phyloP scores from a whole-genome alignment of 1,140 invertebrate species.

The Schlechtendalia chinensis region DNA sequence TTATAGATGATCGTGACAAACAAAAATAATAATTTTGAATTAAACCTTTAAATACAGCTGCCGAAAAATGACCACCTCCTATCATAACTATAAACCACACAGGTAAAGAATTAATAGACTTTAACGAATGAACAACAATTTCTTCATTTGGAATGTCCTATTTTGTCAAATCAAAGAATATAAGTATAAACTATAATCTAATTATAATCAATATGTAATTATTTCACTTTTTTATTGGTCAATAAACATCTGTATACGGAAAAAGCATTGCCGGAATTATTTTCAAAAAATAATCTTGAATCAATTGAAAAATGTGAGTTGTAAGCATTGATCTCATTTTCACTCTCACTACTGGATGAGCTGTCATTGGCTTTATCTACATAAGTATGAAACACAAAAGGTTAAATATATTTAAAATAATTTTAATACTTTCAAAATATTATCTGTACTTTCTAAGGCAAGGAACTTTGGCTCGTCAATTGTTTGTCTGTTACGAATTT shows the following conservation, averaged over 20 bases:
- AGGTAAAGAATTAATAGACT: slow-evolving; percentile 40
- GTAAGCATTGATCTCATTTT: slow-evolving; percentile 32
- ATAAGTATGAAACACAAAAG: slow-evolving; percentile 11
- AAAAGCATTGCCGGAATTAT: slow-evolving; percentile 33
- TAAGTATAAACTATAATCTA: neutral
- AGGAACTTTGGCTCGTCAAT: slow-evolving; percentile 82
- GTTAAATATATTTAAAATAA: neutral
- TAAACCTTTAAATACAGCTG: slow-evolving; percentile 73
- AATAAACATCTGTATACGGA: slow-evolving; percentile 40
- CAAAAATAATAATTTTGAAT: slow-evolving; percentile 8
- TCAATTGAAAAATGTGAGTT: slow-evolving; percentile 39
- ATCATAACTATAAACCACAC: slow-evolving; percentile 77
- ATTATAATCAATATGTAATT: neutral
- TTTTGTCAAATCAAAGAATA: neutral
- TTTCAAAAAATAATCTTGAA: slow-evolving; percentile 42
- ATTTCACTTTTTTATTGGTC: slow-evolving; percentile 22
- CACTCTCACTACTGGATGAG: slow-evolving; percentile 34
- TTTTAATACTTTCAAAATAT: neutral
- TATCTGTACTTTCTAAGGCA: slow-evolving; percentile 55
- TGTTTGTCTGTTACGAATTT: slow-evolving; percentile 80
- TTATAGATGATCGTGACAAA: neutral
- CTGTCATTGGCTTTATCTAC: slow-evolving; percentile 31
- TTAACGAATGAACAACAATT: slow-evolving; percentile 1
- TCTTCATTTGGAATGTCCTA: slow-evolving; percentile 29
- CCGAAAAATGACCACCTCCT: slow-evolving; percentile 84